A percentile compares a stretch with the other conserved stretches of the same genome.
These are phyloP conservation scores for Sigmodon hispidus DNA, from an alignment of 2,113 vertebrate species.

Conservation along the genomic window DNA sequence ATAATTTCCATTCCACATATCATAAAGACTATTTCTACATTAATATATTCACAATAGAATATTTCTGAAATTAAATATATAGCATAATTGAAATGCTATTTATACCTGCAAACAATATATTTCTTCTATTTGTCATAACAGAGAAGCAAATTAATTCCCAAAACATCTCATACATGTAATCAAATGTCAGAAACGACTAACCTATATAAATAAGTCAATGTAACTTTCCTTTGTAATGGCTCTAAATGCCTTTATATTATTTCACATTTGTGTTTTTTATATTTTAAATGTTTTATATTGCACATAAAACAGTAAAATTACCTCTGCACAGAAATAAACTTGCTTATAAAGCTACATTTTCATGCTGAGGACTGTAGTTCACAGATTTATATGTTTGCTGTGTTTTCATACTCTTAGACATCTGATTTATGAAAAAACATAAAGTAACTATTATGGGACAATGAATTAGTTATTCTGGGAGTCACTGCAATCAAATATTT, in stretches of 20 bases:
- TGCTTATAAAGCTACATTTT: not conserved
- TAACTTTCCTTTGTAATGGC: not conserved
- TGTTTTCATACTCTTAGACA: not conserved
- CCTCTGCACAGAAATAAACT: not conserved
- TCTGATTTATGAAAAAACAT: conserved; percentile 9
- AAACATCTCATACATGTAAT: not conserved
- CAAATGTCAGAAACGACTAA: not conserved
- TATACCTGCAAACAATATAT: conserved; percentile 12
- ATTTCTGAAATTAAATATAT: not conserved
- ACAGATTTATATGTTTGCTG: conserved; percentile 17
- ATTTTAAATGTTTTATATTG: not conserved
- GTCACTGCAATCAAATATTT: not conserved
- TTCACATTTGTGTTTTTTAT: conserved; percentile 40
- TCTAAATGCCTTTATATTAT: conserved; percentile 2
- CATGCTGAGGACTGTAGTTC: not conserved
- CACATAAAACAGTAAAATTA: conserved; percentile 12
- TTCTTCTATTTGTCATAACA: conserved; percentile 25
- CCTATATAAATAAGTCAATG: not conserved
- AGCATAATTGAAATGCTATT: not conserved
- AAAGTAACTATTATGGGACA: not conserved
- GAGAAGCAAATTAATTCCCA: conserved; percentile 4
- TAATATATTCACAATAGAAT: not conserved
- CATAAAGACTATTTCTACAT: not conserved
- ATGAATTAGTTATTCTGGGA: not conserved
- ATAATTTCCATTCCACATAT: not conserved